Base-by-base conservation (phyloP, 2,888 invertebrate genomes). In the Atethmia centrago region DNA sequence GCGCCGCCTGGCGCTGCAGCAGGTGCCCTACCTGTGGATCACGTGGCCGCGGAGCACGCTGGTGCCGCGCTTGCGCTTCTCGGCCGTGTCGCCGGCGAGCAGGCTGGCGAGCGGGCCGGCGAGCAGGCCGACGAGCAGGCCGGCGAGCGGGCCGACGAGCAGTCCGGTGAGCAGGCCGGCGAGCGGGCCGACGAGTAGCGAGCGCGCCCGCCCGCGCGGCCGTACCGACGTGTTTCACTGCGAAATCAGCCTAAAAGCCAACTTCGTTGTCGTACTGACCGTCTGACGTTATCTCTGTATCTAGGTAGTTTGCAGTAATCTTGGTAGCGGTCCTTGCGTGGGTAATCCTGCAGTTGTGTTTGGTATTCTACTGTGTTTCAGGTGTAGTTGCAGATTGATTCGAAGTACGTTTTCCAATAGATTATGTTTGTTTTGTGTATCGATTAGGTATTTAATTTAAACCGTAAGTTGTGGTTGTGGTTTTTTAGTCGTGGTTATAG, bases 281-380 rank as follows among this genome's bases (percentile, higher is more conserved):
- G 12, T 5, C 31, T 25, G 12, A 1, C 7, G 4, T 36, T 59
- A 2, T 7, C 14, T n/a, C 31, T 1, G 14, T 70, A 56, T 8
- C 9, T 62, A 62, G 16, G 19, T 78, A 67, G 77, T 36, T 53
- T 0, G 45, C 31, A 12, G 36, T 63, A 55, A 16, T 72, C 8
- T 25, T 21, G 31, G 9, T 40, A 56, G 40, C 16, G 14, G 28
- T 28, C 10, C 14, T 58, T 9, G 51, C 14, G 28, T 21, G 51
- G n/a, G n/a, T 47, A 42, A 10, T 28, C 42, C 36, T 49, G 3
- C 28, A 47, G 16, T 31, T 28, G 25, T 14, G 70, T 70, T 47
- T 36, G 19, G 19, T 75, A 31, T 49, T 47, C 8, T 45, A 40
- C 1, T n/a, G 28, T 51, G 67, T 62, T 79, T 51, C 76, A 79